phyloP scores from a whole-genome alignment of 1,140 invertebrate species.

The Calliopsis andreniformis region DNA sequence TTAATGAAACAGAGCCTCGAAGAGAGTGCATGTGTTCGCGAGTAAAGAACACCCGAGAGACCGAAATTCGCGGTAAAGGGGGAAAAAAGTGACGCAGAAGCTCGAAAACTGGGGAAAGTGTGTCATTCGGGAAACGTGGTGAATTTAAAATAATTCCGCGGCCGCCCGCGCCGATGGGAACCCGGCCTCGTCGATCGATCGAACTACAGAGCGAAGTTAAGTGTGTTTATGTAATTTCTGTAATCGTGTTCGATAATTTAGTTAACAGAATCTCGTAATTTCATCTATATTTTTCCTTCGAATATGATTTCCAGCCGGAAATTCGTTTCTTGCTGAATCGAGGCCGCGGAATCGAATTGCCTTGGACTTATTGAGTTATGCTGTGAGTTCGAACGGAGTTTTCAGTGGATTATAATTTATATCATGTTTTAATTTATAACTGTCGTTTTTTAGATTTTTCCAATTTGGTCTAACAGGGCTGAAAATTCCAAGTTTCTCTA shows the following conservation, averaged over 20 bases:
- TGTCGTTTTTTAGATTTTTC: no score
- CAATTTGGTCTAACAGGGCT: no score
- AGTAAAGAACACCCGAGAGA: slow-evolving; percentile 33
- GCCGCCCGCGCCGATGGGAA: neutral
- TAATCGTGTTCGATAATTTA: neutral
- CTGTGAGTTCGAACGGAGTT: no score
- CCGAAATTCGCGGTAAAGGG: neutral
- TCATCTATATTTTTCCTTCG: neutral
- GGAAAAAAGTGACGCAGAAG: neutral
- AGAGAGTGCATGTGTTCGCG: neutral
- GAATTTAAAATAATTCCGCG: slow-evolving; percentile 22
- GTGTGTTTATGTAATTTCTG: slow-evolving; percentile 9
- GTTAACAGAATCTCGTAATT: neutral
- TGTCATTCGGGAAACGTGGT: slow-evolving; percentile 12
- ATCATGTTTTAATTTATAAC: no score
- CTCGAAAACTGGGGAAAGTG: slow-evolving; percentile 13
- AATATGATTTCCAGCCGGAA: slow-evolving; percentile 16
- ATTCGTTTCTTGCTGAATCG: slow-evolving; percentile 1
- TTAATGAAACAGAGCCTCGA: slow-evolving; percentile 49
- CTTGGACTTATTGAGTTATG: no score
- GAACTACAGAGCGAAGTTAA: neutral
- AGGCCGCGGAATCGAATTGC: slow-evolving; percentile 4
- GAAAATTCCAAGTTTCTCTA: no score
- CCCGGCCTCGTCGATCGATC: slow-evolving; percentile 5
- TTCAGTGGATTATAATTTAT: no score